Evolutionary conservation across 2,113 vertebrate species (phyloP), one percentile per base, ranked within the genome.

Genomic region (Dicrurus megarhynchus): DNA sequence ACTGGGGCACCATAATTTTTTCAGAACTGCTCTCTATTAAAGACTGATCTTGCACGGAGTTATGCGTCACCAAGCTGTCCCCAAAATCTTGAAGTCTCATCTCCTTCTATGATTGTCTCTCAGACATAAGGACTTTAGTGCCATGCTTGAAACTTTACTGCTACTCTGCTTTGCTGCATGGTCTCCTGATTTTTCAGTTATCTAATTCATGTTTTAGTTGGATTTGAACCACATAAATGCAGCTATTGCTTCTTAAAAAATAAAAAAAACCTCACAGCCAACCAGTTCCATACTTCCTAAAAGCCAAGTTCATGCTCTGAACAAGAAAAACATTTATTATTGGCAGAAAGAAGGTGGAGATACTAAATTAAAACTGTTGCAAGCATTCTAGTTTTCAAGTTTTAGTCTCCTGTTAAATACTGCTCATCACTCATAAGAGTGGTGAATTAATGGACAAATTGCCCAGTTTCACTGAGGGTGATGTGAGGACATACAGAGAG

Each of bases 141-240:
- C 4, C 23, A 41, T 7, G 10, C 17, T 69, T 0, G 0, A 27
- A 82, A 84, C 26, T n/a, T 32, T 35, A 49, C 33, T 39, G 35
- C 10, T 74, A 24, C 11, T 64, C 49, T 55, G 15, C 10, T 84
- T 64, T 59, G 35, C 30, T 63, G 15, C 22, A 41, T 5, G 68
- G 18, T 11, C 11, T 50, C 44, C 19, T n/a, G 17, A 60, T 16
- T 53, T 91, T 67, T 67, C 21, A 35, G 5, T 28, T 77, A 56
- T 3, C 27, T 22, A 63, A n/a, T 68, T 63, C 4, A 64, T 15
- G 3, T 19, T 91, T 83, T 71, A 52, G 23, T 73, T 42, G n/a
- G 22, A 69, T 84, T 60, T 91, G n/a, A 77, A 85, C 32, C 26
- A 65, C 15, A 7, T 19, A 84, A 77, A 59, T 57, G 16, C n/a